These are phyloP conservation scores for Acanthornis magna DNA, from an alignment of 2,797 vertebrate species.

Conservation along the genomic window DNA sequence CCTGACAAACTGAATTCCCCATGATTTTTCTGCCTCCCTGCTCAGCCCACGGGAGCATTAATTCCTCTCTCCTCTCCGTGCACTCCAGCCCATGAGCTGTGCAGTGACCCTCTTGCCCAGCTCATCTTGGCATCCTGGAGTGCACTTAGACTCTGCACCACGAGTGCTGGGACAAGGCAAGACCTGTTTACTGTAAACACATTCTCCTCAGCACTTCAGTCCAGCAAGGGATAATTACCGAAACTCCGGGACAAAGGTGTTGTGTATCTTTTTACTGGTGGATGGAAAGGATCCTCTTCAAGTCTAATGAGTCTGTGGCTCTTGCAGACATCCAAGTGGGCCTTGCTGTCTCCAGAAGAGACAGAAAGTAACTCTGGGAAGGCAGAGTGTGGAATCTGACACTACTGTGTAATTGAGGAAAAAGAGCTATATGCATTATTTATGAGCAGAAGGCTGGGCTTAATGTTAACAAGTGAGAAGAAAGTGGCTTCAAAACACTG, in stretches of 20 bases:
- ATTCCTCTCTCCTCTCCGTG: not conserved
- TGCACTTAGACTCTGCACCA: not conserved
- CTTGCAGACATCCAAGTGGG: constrained; percentile 17
- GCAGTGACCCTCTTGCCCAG: not conserved
- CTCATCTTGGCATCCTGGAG: not conserved
- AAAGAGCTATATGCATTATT: constrained; percentile 74
- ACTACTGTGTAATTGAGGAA: constrained; percentile 54
- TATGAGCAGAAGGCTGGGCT: constrained; percentile 70
- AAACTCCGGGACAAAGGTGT: not conserved
- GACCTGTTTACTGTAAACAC: not conserved
- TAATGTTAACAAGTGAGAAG: constrained; percentile 68
- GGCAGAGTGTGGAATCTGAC: constrained; percentile 60
- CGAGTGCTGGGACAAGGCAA: not conserved
- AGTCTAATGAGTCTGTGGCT: constrained; percentile 39
- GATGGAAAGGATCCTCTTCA: not conserved
- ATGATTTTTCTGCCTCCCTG: not conserved
- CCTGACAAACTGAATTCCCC: constrained; percentile 52
- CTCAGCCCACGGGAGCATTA: not conserved
- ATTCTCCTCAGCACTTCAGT: not conserved
- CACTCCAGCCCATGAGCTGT: not conserved
- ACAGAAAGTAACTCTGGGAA: constrained; percentile 58
- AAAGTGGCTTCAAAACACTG: constrained; percentile 70
- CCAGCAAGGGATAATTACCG: not conserved
- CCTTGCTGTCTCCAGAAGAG: constrained; percentile 52
- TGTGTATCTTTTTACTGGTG: not conserved